Evolutionary conservation across 2,113 vertebrate species (phyloP), one percentile per base, ranked within the genome.

Genomic region (Stegostoma tigrinum): DNA sequence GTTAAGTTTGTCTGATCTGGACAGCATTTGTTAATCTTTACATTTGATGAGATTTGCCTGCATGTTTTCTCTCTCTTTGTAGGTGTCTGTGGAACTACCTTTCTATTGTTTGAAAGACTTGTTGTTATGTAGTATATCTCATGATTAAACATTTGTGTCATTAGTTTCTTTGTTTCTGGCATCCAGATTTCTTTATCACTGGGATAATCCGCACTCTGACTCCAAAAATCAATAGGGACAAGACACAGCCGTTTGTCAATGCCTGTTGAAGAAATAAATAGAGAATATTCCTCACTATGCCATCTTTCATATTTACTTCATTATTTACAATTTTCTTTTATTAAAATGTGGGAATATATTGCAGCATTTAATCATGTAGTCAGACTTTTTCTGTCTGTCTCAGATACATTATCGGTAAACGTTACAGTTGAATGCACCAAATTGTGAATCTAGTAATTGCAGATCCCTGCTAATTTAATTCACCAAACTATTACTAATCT

Each of bases 381-480:
- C 94, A 70, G 27, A 48, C 52, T 75, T 45, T 95, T 72, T 95
- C 42, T 72, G 24, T 17, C 52, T 95, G 94, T 27, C 67, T 95
- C 42, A 48, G 24, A 72, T 95, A 95, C 42, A 2, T 24, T 52
- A 95, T 48, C 72, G 94, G 27, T 95, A 95, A 72, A 95, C 67
- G 45, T 95, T 95, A 70, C 94, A 95, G 94, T 72, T 95, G 94
- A 95, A 52, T 95, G 94, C 94, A 95, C 94, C 27, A 72, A 95
- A 95, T 72, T 75, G 68, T 52, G 67, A 95, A 72, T 75, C 94
- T 95, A 75, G 75, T 95, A 95, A 95, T 95, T 95, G 94, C 94
- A 95, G 52, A 95, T 95, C 94, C 94, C 45, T 45, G 42, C 45
- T 95, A 95, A 95, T 95, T 95, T 95, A 95, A 95, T 95, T 95